A percentile compares a stretch with the other conserved stretches of the same genome.
Conservation (phyloP, 2,113 vertebrate species). For the Ammodytes marinus region DNA sequence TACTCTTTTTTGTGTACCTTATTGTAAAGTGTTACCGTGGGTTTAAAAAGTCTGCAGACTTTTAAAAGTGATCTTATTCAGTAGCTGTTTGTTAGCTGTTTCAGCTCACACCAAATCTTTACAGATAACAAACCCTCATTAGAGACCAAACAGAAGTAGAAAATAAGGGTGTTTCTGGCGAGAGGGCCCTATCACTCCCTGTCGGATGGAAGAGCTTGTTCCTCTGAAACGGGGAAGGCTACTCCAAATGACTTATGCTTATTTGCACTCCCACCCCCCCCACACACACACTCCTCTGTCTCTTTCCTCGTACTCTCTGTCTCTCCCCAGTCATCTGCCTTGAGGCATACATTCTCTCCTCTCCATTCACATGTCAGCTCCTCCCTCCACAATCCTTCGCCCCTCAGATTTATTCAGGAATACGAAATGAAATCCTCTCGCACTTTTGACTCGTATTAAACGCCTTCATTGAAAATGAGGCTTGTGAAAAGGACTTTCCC, state of each 20-base stretch:
- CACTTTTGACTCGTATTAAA: conserved; percentile 74
- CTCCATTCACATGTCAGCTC: conserved; percentile 68
- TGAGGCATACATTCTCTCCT: conserved; percentile 53
- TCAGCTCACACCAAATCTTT: conserved; percentile 25
- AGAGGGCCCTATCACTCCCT: conserved; percentile 41
- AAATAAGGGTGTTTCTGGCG: conserved; percentile 25
- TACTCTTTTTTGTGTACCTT: too few relatives aligned
- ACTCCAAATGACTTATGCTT: conserved; percentile 55
- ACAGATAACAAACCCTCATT: conserved; percentile 6
- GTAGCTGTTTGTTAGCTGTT: conserved; percentile 10
- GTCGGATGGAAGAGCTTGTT: conserved; percentile 50
- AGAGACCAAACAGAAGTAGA: conserved; percentile 21
- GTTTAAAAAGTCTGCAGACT: neutral
- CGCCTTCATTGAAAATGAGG: conserved; percentile 54
- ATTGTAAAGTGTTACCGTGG: too few relatives aligned
- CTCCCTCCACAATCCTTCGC: conserved; percentile 51
- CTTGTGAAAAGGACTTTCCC: conserved; percentile 48
- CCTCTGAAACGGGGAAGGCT: conserved; percentile 48
- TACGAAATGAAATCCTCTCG: conserved; percentile 68
- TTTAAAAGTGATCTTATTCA: conserved; percentile 12
- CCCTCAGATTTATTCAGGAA: conserved; percentile 67
- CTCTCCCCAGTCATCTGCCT: conserved; percentile 41
- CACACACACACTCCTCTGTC: conserved; percentile 13
- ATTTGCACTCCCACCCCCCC: conserved; percentile 44
- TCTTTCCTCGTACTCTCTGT: neutral